These are phyloP conservation scores for Drosophila tsacasi DNA, from an alignment of 1,140 invertebrate species.

Conservation along the genomic window DNA sequence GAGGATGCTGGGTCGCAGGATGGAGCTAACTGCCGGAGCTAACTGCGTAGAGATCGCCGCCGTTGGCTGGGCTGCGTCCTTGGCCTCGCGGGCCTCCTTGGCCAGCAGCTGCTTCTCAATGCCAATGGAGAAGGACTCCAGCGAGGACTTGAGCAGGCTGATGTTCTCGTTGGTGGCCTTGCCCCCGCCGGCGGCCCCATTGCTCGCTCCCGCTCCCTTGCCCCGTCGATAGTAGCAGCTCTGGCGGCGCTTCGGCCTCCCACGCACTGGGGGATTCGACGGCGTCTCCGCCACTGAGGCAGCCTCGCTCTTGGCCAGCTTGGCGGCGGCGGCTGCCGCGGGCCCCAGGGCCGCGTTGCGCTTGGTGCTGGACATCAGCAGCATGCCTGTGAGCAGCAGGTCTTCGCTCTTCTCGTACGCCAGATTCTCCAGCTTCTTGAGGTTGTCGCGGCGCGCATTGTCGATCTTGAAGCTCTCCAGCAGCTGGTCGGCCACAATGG, in stretches of 20 bases:
- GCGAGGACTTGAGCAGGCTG: slow-evolving; percentile 71
- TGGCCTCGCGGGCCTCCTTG: slow-evolving; percentile 54
- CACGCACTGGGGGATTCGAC: slow-evolving; percentile 11
- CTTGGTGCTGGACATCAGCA: slow-evolving; percentile 82
- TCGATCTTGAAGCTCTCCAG: slow-evolving; percentile 84
- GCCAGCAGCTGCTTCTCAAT: slow-evolving; percentile 77
- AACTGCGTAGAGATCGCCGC: neutral
- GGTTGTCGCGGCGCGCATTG: slow-evolving; percentile 79
- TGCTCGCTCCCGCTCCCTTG: slow-evolving; percentile 31
- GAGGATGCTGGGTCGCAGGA: slow-evolving; percentile 60
- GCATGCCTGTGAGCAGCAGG: slow-evolving; percentile 77
- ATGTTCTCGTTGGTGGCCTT: slow-evolving; percentile 64
- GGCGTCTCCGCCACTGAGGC: neutral
- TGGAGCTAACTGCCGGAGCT: slow-evolving; percentile 27
- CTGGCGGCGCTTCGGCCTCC: slow-evolving; percentile 64
- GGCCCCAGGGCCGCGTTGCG: slow-evolving; percentile 55
- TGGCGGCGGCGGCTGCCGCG: slow-evolving; percentile 20
- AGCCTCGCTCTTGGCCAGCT: slow-evolving; percentile 38
- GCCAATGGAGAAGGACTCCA: slow-evolving; percentile 80
- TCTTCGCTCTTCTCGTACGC: slow-evolving; percentile 81
- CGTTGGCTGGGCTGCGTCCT: slow-evolving; percentile 40
- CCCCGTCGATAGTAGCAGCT: slow-evolving; percentile 68
- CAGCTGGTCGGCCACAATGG: slow-evolving; percentile 83
- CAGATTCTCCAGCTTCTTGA: slow-evolving; percentile 82
- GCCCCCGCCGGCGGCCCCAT: neutral